phyloP scores from a whole-genome alignment of 2,888 invertebrate genomes.

The Phymatocera aterrima region DNA sequence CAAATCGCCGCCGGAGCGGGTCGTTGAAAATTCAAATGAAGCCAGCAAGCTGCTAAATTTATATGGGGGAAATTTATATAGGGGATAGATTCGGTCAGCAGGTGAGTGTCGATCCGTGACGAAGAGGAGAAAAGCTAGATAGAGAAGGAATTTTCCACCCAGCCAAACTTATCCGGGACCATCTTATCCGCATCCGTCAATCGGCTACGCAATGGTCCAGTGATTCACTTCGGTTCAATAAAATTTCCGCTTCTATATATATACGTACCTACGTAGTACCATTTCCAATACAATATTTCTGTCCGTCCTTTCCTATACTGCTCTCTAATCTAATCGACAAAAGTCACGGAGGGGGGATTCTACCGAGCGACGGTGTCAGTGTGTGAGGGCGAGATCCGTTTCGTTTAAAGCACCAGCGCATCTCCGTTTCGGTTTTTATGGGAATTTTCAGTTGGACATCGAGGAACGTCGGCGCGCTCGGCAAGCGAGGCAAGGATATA shows the following conservation, averaged over 20 bases:
- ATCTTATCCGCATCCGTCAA: background rate
- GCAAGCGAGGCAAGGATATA: background rate
- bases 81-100: background rate
- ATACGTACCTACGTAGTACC: too few relatives aligned
- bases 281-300: constrained; percentile 8
- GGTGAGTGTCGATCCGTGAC: background rate
- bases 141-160: constrained; percentile 16
- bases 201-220: constrained; percentile 12
- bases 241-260: constrained; percentile 31
- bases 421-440: background rate
- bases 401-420: background rate
- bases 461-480: too few relatives aligned
- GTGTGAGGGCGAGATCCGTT: background rate
- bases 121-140: background rate
- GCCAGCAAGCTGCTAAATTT: background rate
- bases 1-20: too few relatives aligned
- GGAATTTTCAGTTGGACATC: background rate
- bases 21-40: too few relatives aligned
- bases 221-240: constrained; percentile 8
- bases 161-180: background rate
- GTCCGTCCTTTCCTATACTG: background rate
- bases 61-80: background rate
- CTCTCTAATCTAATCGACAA: too few relatives aligned
- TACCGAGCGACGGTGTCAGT: background rate
- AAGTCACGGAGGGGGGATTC: too few relatives aligned